phyloP scores from a whole-genome alignment of 2,113 vertebrate genomes.

The Lanius ludovicianus region DNA sequence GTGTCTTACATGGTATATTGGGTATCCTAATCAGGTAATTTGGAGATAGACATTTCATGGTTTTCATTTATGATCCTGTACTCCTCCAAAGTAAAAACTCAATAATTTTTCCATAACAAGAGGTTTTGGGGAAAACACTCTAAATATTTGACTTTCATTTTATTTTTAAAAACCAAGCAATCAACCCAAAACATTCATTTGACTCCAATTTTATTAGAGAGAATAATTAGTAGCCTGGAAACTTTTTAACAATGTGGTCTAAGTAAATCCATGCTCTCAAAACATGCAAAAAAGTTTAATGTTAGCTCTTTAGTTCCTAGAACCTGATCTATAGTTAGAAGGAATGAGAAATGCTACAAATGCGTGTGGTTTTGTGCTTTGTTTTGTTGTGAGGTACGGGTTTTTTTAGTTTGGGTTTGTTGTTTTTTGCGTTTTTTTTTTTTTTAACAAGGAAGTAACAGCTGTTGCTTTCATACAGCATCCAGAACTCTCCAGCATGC shows the following conservation, averaged over 20 bases:
- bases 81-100: background rate
- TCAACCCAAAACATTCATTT: background rate
- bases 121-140: background rate
- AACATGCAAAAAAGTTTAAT: background rate
- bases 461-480: constrained; percentile 44
- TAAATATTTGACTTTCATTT: background rate
- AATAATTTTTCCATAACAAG: background rate
- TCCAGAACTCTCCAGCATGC: constrained; percentile 36
- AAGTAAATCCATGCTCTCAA: background rate
- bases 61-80: background rate
- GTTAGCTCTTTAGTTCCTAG: constrained; percentile 21
- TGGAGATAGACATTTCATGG: background rate
- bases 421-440: background rate
- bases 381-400: background rate
- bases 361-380: constrained; percentile 41
- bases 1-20: background rate
- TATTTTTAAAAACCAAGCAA: background rate
- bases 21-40: background rate
- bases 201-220: background rate
- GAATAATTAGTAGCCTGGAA: background rate
- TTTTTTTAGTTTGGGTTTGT: background rate
- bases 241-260: background rate
- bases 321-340: constrained; percentile 58
- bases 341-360: constrained; percentile 37
- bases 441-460: constrained; percentile 42